Evolutionary conservation across 2,113 vertebrate species (phyloP).

Genomic region (Scalopus aquaticus): DNA sequence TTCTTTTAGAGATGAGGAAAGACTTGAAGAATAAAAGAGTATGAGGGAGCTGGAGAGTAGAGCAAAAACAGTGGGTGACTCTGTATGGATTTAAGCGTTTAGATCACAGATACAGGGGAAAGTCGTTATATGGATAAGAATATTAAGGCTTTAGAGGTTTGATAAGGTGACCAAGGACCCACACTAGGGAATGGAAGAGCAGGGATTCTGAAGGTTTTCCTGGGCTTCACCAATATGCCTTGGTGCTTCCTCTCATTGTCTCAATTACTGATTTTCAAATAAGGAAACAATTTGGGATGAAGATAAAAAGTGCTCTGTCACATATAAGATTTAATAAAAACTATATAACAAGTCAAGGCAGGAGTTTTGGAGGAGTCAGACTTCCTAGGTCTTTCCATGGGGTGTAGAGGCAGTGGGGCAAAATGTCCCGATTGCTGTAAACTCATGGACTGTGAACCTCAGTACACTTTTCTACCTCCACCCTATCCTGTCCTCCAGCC

Average conservation of each 20-base stretch:
- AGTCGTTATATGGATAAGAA: background rate
- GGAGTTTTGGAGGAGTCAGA: background rate
- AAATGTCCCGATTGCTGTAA: background rate
- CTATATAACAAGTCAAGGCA: background rate
- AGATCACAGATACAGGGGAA: background rate
- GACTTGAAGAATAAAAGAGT: background rate
- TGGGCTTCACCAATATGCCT: background rate
- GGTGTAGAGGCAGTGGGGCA: background rate
- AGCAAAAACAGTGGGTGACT: background rate
- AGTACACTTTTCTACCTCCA: accelerated
- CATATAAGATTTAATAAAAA: background rate
- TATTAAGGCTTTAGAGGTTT: background rate
- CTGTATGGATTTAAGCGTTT: background rate
- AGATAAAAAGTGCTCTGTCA: background rate
- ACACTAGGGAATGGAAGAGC: background rate
- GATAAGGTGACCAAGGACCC: background rate
- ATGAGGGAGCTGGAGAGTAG: background rate
- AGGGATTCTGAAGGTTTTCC: background rate
- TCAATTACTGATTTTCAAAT: background rate
- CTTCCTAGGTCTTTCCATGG: background rate
- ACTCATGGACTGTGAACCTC: accelerated
- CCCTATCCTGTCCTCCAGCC: background rate
- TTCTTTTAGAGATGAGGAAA: background rate
- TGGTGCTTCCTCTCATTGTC: background rate
- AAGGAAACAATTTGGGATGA: background rate